A percentile compares a stretch with the other conserved stretches of the same genome.
phyloP scores from a whole-genome alignment of 2,888 invertebrate genomes.

The Drosophila eohydei region DNA sequence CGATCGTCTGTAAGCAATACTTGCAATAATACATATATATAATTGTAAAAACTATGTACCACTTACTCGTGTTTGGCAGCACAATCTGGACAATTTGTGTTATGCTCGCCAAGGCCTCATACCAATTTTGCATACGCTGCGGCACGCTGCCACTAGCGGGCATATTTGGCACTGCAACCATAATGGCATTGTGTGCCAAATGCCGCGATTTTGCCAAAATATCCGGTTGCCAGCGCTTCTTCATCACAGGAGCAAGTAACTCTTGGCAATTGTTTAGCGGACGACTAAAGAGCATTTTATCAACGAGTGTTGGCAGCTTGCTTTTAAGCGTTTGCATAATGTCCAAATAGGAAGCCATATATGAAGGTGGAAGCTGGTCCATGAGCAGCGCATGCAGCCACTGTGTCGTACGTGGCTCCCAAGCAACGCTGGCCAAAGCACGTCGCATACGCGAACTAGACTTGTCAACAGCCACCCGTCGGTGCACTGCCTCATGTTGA shows the following conservation, averaged over 20 bases:
- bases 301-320: slow-evolving; percentile 90
- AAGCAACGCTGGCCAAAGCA: slow-evolving; percentile 89
- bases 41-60: neutral
- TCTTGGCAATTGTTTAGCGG: slow-evolving; percentile 87
- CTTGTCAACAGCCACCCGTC: slow-evolving; percentile 90
- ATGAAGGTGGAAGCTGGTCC: slow-evolving; percentile 88
- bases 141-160: slow-evolving; percentile 85
- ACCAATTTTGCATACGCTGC: slow-evolving; percentile 89
- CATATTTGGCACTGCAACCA: slow-evolving; percentile 88
- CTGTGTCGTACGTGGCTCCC: slow-evolving; percentile 90
- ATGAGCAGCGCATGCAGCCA: slow-evolving; percentile 91
- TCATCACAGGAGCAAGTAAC: slow-evolving; percentile 87
- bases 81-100: slow-evolving; percentile 88
- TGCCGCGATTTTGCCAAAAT: slow-evolving; percentile 88
- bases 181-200: slow-evolving; percentile 89
- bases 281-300: slow-evolving; percentile 89
- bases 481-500: slow-evolving; percentile 88
- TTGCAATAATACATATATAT: neutral
- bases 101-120: slow-evolving; percentile 88
- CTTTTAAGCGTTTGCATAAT: slow-evolving; percentile 90
- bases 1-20: slow-evolving; percentile 65
- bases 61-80: slow-evolving; percentile 79
- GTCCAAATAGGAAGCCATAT: slow-evolving; percentile 91
- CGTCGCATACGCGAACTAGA: slow-evolving; percentile 89
- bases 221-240: slow-evolving; percentile 90